Evolutionary conservation across 1,140 invertebrate genomes (phyloP).

Genomic region (Gonioctena quinquepunctata): DNA sequence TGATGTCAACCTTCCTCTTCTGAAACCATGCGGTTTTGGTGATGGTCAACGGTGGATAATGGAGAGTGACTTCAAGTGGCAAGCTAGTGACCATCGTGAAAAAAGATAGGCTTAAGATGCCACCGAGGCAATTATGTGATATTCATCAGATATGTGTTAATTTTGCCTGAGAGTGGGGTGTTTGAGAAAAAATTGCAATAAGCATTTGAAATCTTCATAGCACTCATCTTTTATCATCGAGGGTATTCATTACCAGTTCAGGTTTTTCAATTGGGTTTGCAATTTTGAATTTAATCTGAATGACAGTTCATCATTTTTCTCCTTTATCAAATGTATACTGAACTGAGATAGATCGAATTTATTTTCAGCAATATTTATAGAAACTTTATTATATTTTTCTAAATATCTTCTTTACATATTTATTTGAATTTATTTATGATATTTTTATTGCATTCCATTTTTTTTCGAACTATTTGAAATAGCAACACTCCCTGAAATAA

Average conservation of each 20-base stretch:
- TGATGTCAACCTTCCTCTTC: slow-evolving; percentile 68
- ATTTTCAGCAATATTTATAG: neutral
- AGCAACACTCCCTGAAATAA: neutral
- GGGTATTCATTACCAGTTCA: too few species aligned
- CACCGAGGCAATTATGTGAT: neutral
- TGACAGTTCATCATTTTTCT: neutral
- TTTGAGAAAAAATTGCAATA: too few species aligned
- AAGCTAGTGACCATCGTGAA: slow-evolving; percentile 61
- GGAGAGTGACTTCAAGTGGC: slow-evolving; percentile 94
- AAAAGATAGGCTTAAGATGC: slow-evolving; percentile 27
- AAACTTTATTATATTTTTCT: neutral
- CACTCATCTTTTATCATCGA: too few species aligned
- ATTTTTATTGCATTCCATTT: neutral
- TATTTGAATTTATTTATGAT: neutral
- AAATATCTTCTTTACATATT: neutral
- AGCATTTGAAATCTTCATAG: neutral
- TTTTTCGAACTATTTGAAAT: neutral
- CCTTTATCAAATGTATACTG: neutral
- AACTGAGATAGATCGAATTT: neutral
- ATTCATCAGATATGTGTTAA: neutral
- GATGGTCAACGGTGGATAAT: slow-evolving; percentile 91
- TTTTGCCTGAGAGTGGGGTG: too few species aligned
- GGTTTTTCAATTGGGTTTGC: too few species aligned
- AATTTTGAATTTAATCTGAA: neutral
- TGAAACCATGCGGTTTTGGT: slow-evolving; percentile 73